These are phyloP conservation scores for Neoniphon sammara DNA, from an alignment of 2,797 vertebrate species.

Conservation along the genomic window DNA sequence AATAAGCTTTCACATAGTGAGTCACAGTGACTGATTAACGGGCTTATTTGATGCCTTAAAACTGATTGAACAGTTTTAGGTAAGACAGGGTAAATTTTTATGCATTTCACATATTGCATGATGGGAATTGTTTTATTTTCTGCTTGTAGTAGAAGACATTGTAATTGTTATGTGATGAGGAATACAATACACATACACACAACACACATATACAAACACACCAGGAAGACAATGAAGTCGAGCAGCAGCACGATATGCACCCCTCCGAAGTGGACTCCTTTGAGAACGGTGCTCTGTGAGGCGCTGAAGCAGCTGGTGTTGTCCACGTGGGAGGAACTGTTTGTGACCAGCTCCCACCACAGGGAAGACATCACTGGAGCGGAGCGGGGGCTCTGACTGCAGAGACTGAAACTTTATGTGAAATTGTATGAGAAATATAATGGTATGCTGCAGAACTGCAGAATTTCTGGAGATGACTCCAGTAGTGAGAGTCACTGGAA, in stretches of 20 bases:
- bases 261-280: slow-evolving; percentile 90
- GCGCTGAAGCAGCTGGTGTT: slow-evolving; percentile 86
- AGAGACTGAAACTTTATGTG: slow-evolving; percentile 15
- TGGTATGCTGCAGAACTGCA: too few species aligned
- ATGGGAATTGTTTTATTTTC: background rate
- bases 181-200: background rate
- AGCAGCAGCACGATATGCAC: slow-evolving; percentile 91
- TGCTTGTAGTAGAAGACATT: background rate
- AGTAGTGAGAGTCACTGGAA: too few species aligned
- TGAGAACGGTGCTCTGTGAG: slow-evolving; percentile 86
- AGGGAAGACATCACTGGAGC: slow-evolving; percentile 70
- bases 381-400: slow-evolving; percentile 38
- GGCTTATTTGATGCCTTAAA: background rate
- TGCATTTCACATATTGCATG: background rate
- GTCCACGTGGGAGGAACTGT: slow-evolving; percentile 52
- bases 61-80: background rate
- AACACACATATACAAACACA: slow-evolving; percentile 60
- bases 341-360: slow-evolving; percentile 60
- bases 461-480: too few species aligned
- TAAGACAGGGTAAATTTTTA: background rate
- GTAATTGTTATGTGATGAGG: slow-evolving; percentile 3
- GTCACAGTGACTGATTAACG: background rate
- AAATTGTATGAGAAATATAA: too few species aligned
- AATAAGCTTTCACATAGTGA: slow-evolving; percentile 1
- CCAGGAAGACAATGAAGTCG: slow-evolving; percentile 89